A percentile compares a stretch with the other conserved stretches of the same genome.
Evolutionary conservation across 2,113 vertebrate genomes (phyloP).

Genomic region (Rhinoderma darwinii): DNA sequence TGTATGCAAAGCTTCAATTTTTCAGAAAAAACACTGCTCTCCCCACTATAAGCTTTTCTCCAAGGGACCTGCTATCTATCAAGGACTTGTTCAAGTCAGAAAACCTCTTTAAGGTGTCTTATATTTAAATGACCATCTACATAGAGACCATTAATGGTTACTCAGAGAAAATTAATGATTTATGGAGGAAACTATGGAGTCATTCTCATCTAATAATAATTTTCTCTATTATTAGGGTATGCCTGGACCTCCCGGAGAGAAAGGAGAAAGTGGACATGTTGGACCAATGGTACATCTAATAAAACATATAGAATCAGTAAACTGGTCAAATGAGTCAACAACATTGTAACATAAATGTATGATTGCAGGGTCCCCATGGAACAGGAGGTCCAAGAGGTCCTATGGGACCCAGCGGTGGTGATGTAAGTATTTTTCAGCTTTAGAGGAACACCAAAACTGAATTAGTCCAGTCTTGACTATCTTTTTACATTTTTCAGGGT

Average conservation of each 20-base stretch:
- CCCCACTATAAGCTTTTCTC: not conserved
- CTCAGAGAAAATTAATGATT: not conserved
- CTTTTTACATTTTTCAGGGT: slow-evolving; percentile 71
- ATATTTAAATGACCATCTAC: not conserved
- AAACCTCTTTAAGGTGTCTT: not conserved
- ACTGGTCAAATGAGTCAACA: not conserved
- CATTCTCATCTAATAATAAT: not conserved
- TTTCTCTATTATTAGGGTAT: slow-evolving; percentile 78
- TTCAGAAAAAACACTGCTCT: not conserved
- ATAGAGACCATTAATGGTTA: not conserved
- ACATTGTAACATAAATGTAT: not conserved
- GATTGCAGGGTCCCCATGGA: slow-evolving; percentile 84
- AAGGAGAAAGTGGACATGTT: slow-evolving; percentile 87
- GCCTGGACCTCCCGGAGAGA: slow-evolving; percentile 88
- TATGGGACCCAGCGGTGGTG: slow-evolving; percentile 79
- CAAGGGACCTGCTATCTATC: not conserved
- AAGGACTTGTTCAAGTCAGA: not conserved
- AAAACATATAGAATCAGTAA: not conserved
- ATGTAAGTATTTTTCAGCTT: slow-evolving; percentile 71
- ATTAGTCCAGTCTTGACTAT: not conserved
- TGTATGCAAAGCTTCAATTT: not conserved
- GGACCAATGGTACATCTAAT: slow-evolving; percentile 81
- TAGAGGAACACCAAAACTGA: not conserved
- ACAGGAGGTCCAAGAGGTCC: slow-evolving; percentile 83
- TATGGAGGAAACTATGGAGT: not conserved